These are phyloP conservation scores for Microchirus variegatus DNA, from an alignment of 2,797 vertebrate species.

Conservation along the genomic window DNA sequence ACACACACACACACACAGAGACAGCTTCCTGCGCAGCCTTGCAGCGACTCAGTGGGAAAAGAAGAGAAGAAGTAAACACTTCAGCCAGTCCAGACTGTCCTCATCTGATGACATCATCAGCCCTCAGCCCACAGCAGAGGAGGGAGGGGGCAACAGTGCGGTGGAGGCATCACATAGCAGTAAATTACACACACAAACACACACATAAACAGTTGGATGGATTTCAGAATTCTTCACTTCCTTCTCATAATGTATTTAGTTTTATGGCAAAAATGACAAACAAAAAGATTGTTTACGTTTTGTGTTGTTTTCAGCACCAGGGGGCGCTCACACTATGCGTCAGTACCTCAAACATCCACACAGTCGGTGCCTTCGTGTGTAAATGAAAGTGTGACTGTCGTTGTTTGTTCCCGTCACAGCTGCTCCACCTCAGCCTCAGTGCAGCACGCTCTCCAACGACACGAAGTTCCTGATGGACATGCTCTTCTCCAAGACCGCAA, in stretches of 20 bases:
- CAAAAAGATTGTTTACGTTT: no score
- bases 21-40: conserved; percentile 88
- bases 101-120: conserved; percentile 36
- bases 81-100: neutral
- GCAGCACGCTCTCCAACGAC: conserved; percentile 78
- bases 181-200: conserved; percentile 4
- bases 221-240: no score
- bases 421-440: conserved; percentile 13
- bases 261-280: no score
- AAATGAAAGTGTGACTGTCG: neutral
- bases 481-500: conserved; percentile 80
- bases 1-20: conserved; percentile 86
- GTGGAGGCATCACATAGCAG: neutral
- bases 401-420: conserved; percentile 12
- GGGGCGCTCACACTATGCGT: no score
- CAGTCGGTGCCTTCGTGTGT: neutral
- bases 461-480: conserved; percentile 84
- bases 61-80: conserved; percentile 67
- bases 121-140: neutral
- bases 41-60: conserved; percentile 88
- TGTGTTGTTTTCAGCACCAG: no score
- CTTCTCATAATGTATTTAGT: no score
- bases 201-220: neutral
- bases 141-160: rapidly evolving
- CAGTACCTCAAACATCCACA: no score